Evolutionary conservation across 2,888 invertebrate genomes (phyloP).

Genomic region (Tachystola acroxantha): DNA sequence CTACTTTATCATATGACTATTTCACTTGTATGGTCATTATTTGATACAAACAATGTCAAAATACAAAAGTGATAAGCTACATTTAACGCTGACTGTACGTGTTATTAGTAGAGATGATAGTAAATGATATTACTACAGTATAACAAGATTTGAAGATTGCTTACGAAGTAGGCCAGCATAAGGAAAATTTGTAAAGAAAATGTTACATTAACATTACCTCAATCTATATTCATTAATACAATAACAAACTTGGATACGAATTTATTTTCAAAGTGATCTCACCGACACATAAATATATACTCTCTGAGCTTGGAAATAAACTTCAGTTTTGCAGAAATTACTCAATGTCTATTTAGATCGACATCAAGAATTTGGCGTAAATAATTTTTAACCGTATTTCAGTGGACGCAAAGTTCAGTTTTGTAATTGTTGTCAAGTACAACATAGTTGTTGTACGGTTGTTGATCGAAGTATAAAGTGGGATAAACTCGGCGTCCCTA

Average conservation of each 20-base stretch:
- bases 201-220: slow-evolving; percentile 42
- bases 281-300: slow-evolving; percentile 21
- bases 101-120: no score
- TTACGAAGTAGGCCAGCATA: not conserved
- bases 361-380: not conserved
- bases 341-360: slow-evolving; percentile 6
- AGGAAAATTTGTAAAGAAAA: slow-evolving; percentile 17
- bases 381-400: not conserved
- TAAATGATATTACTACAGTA: no score
- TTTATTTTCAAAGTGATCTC: slow-evolving; percentile 30
- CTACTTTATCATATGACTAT: no score
- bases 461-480: slow-evolving; percentile 10
- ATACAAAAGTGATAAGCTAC: no score
- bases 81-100: no score
- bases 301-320: slow-evolving; percentile 21
- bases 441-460: slow-evolving; percentile 3
- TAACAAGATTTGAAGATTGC: no score
- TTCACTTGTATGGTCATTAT: no score
- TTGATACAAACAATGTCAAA: no score
- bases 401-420: slow-evolving; percentile 16
- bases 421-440: not conserved
- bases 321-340: slow-evolving; percentile 17
- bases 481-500: slow-evolving; percentile 9
- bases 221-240: slow-evolving; percentile 57
- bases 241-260: slow-evolving; percentile 41